A percentile compares a stretch with the other conserved stretches of the same genome.
Evolutionary conservation across 2,797 vertebrate genomes (phyloP).

Genomic region (Anguilla megastoma): DNA sequence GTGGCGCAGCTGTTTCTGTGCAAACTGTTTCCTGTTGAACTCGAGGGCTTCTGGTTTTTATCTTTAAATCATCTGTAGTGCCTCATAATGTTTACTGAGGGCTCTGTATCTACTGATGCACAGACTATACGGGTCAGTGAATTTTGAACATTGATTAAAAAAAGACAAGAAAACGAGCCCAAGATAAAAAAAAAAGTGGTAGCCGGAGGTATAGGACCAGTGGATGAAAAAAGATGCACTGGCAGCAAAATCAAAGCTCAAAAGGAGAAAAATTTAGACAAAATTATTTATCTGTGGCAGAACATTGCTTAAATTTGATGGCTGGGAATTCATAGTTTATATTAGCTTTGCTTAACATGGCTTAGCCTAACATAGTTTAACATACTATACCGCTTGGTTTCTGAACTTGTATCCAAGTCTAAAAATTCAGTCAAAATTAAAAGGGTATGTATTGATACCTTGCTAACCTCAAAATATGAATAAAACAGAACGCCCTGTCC

Average conservation of each 20-base stretch:
- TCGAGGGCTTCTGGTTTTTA: not conserved
- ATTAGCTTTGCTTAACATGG: no score
- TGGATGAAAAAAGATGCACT: not conserved
- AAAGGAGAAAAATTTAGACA: not conserved
- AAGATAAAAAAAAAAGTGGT: not conserved
- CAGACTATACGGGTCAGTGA: not conserved
- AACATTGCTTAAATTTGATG: not conserved
- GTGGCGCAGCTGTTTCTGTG: not conserved
- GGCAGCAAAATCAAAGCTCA: not conserved
- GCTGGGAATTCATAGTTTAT: not conserved
- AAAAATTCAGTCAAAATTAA: not conserved
- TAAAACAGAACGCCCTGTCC: not conserved
- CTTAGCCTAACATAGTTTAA: no score
- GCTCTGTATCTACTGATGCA: not conserved
- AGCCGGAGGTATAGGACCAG: not conserved
- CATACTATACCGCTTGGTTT: not conserved
- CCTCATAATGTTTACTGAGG: not conserved
- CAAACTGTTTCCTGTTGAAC: constrained; percentile 7
- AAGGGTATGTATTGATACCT: not conserved
- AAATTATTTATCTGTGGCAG: not conserved
- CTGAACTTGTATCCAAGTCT: not conserved
- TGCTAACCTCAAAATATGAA: not conserved
- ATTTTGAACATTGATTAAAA: not conserved
- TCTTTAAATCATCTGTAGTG: constrained; percentile 1
- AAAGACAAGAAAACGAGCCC: not conserved